These are phyloP conservation scores for Brachionus calyciflorus DNA, from an alignment of 1,140 invertebrate genomes.

Conservation along the genomic window DNA sequence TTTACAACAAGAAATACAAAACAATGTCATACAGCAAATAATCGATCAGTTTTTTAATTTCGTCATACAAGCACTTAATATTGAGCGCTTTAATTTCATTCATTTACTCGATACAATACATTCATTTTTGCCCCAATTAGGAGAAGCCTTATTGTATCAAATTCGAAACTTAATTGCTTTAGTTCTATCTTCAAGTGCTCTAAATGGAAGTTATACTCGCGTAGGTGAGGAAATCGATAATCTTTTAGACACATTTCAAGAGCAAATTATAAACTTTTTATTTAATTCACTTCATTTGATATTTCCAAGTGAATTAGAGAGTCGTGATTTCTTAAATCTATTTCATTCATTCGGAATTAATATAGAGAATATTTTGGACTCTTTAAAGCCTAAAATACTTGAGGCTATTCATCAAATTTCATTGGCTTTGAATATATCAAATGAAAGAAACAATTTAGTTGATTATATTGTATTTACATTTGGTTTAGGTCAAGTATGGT, in stretches of 20 bases:
- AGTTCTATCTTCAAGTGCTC: neutral
- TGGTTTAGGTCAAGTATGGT: constrained; percentile 15
- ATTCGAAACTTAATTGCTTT: neutral
- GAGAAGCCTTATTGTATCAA: constrained; percentile 11
- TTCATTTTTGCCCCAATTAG: neutral
- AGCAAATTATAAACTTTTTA: constrained; percentile 13
- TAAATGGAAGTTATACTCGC: neutral
- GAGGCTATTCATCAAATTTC: neutral
- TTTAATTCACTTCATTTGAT: constrained; percentile 18
- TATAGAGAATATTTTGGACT: neutral
- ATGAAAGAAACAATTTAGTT: neutral
- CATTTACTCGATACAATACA: neutral
- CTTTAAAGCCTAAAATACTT: neutral
- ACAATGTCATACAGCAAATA: constrained; percentile 17
- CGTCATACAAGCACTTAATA: neutral
- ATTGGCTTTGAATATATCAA: neutral
- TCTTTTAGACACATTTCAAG: constrained; percentile 1
- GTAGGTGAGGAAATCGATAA: constrained; percentile 18
- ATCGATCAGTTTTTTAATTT: constrained; percentile 1
- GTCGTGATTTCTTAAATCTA: neutral
- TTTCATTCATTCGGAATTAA: constrained; percentile 31
- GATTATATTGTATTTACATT: neutral
- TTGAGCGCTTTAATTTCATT: neutral
- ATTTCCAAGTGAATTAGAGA: neutral
- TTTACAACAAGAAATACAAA: constrained; percentile 18